Conservation (phyloP, 2,888 invertebrate species). For the Drosophila macrothrix region DNA sequence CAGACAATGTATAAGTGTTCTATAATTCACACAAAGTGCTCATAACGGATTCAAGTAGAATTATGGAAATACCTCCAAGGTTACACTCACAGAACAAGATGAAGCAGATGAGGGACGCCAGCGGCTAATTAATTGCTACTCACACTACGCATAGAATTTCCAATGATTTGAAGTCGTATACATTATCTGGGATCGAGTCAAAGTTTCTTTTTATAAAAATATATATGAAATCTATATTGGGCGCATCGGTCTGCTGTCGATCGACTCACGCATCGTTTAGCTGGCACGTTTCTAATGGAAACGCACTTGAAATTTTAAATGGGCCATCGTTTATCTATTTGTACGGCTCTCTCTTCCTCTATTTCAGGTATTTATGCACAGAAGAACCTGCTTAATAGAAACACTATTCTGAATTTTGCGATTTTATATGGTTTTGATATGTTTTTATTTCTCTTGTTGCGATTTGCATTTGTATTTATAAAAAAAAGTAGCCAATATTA, state of each 20-base stretch:
- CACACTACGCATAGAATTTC: constrained; percentile 25
- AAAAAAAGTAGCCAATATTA: not conserved
- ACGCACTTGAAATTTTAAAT: constrained; percentile 67
- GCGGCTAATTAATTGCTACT: constrained; percentile 61
- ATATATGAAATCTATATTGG: constrained; percentile 35
- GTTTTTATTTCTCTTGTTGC: not conserved
- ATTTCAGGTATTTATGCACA: not conserved
- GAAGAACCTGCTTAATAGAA: constrained; percentile 14
- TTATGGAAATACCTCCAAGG: constrained; percentile 33
- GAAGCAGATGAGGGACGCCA: constrained; percentile 19
- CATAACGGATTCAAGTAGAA: constrained; percentile 12
- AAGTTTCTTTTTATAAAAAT: constrained; percentile 19
- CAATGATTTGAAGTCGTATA: constrained; percentile 47
- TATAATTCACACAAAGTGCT: constrained; percentile 34
- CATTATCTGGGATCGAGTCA: constrained; percentile 21
- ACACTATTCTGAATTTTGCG: not conserved
- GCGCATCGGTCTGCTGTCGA: constrained; percentile 56
- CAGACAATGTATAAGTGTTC: constrained; percentile 23
- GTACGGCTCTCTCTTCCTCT: too few relatives aligned
- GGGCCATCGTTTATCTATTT: constrained; percentile 27
- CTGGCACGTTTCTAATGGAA: constrained; percentile 64
- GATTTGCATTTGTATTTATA: not conserved
- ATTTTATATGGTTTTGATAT: not conserved
- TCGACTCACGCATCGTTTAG: constrained; percentile 66
- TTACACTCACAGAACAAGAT: constrained; percentile 17